Evolutionary conservation across 2,888 invertebrate species (phyloP).

Genomic region (Strigamia crassipes): DNA sequence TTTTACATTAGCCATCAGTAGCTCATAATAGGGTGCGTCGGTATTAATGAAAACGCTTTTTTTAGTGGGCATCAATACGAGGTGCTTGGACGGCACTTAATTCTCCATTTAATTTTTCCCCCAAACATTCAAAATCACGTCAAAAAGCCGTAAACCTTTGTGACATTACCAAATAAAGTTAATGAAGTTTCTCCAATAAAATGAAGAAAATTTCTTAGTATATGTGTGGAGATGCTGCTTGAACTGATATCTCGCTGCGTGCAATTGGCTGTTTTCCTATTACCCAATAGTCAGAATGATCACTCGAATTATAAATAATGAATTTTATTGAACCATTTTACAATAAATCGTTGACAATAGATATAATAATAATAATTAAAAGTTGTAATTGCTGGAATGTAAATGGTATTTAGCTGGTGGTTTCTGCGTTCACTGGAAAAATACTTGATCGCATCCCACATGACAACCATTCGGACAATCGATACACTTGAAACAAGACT

Average conservation of each 20-base stretch:
- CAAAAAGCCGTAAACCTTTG: not conserved
- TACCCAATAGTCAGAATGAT: too few relatives aligned
- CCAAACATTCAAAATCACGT: slow-evolving; percentile 7
- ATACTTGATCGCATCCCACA: slow-evolving; percentile 45
- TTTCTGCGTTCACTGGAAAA: not conserved
- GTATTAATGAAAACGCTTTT: slow-evolving; percentile 37
- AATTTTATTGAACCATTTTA: not conserved
- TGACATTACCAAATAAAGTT: not conserved
- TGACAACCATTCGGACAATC: slow-evolving; percentile 49
- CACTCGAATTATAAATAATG: not conserved
- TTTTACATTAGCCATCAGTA: slow-evolving; percentile 43
- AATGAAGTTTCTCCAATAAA: not conserved
- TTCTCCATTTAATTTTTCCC: not conserved
- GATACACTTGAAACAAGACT: slow-evolving; percentile 43
- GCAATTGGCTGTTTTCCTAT: too few relatives aligned
- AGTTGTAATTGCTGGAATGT: not conserved
- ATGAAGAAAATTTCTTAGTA: not conserved
- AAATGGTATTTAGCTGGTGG: not conserved
- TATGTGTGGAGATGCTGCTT: too few relatives aligned
- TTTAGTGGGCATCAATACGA: slow-evolving; percentile 38
- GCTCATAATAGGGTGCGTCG: slow-evolving; percentile 6
- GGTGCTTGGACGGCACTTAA: slow-evolving; percentile 31
- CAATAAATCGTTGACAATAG: not conserved
- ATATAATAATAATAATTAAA: not conserved
- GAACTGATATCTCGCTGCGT: too few relatives aligned